Conservation (phyloP, 2,888 invertebrate genomes). For the Cosmopolites sordidus region DNA sequence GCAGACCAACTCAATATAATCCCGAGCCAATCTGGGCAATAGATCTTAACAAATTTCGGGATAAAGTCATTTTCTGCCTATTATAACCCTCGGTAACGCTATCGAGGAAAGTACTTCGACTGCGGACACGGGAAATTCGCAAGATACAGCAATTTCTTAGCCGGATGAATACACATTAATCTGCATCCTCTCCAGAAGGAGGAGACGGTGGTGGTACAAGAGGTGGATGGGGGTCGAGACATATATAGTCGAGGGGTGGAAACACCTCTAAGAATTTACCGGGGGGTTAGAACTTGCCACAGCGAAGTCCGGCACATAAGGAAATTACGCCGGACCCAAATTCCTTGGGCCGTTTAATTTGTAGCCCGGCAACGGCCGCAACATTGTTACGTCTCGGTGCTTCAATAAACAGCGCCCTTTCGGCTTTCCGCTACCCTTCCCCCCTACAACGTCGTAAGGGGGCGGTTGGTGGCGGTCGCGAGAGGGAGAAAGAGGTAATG, state of each 20-base stretch:
- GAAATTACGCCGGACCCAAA: slow-evolving; percentile 43
- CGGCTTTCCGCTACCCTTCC: slow-evolving; percentile 17
- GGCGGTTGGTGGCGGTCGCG: slow-evolving; percentile 1
- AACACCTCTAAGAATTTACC: slow-evolving; percentile 45
- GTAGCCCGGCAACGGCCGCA: slow-evolving; percentile 31
- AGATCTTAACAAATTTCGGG: slow-evolving; percentile 20
- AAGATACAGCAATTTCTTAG: slow-evolving; percentile 45
- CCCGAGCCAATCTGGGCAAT: slow-evolving; percentile 31
- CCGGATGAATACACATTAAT: slow-evolving; percentile 49
- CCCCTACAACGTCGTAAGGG: background rate
- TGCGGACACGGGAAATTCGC: slow-evolving; percentile 25
- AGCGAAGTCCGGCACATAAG: slow-evolving; percentile 39
- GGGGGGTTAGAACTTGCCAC: slow-evolving; percentile 22
- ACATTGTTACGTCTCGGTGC: slow-evolving; percentile 29
- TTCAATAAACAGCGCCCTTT: slow-evolving; percentile 28
- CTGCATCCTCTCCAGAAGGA: slow-evolving; percentile 37
- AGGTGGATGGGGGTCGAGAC: slow-evolving; percentile 31
- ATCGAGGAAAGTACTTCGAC: background rate
- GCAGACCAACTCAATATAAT: slow-evolving; percentile 30
- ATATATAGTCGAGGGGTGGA: slow-evolving; percentile 21
- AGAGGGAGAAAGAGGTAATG: slow-evolving; percentile 12
- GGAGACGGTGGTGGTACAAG: background rate
- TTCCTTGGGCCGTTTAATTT: slow-evolving; percentile 49
- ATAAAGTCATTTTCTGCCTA: slow-evolving; percentile 39
- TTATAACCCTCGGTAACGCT: slow-evolving; percentile 28